phyloP scores from a whole-genome alignment of 2,888 invertebrate species.

The Furcula furcula region DNA sequence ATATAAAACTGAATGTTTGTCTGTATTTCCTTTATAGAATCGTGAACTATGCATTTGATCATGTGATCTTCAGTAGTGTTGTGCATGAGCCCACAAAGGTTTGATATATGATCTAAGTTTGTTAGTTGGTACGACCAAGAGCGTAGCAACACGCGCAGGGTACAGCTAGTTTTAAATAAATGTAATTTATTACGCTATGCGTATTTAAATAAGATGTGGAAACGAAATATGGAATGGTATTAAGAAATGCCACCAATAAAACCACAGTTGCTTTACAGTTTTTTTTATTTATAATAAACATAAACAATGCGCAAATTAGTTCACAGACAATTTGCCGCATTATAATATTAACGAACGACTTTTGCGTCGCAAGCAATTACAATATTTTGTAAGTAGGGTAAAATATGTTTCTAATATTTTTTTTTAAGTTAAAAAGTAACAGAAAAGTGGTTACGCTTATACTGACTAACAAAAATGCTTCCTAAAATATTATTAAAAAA shows the following conservation, averaged over 20 bases:
- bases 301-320: conserved; percentile 77
- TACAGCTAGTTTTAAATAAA: no score
- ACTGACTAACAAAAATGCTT: conserved; percentile 68
- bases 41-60: no score
- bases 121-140: no score
- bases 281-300: conserved; percentile 76
- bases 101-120: no score
- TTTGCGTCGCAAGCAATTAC: conserved; percentile 35
- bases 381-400: conserved; percentile 44
- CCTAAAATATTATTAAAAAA: conserved; percentile 47
- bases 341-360: conserved; percentile 36
- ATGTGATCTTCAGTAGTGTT: no score
- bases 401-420: conserved; percentile 44
- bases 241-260: conserved; percentile 3
- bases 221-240: no score
- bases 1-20: no score
- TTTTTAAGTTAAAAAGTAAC: conserved; percentile 46
- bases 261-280: conserved; percentile 45
- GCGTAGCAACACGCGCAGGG: no score
- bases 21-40: no score
- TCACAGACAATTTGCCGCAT: conserved; percentile 56
- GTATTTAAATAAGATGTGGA: no score
- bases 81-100: no score
- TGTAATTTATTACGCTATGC: no score
- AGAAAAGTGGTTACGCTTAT: conserved; percentile 52